Conservation (phyloP, 2,888 invertebrate species). For the Noctua comes region DNA sequence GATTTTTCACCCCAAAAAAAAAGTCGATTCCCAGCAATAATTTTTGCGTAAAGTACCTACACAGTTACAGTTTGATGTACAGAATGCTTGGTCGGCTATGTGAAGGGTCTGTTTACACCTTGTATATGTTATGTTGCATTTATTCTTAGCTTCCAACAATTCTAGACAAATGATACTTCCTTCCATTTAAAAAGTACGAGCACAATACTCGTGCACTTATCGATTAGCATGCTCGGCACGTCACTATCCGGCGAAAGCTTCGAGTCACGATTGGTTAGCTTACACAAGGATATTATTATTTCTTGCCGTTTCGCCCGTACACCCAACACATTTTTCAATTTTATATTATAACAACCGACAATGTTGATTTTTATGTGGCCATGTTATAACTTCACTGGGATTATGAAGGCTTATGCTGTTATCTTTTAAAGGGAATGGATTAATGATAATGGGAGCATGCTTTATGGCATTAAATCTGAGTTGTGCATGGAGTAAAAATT, state of each 20-base stretch:
- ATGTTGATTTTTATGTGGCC: conserved; percentile 58
- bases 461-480: conserved; percentile 1
- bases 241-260: conserved; percentile 79
- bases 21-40: too few species aligned
- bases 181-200: conserved; percentile 15
- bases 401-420: conserved; percentile 35
- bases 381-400: conserved; percentile 44
- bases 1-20: too few species aligned
- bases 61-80: too few species aligned
- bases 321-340: conserved; percentile 75
- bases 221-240: conserved; percentile 41
- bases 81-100: too few species aligned
- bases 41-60: too few species aligned
- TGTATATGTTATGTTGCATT: neutral
- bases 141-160: neutral
- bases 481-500: conserved; percentile 10
- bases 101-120: too few species aligned
- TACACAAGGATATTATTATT: conserved; percentile 85
- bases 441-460: conserved; percentile 26
- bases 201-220: conserved; percentile 50
- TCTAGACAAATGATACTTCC: conserved; percentile 11
- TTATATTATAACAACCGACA: conserved; percentile 68
- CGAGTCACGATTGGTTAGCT: conserved; percentile 87
- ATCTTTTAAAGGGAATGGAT: conserved; percentile 26
- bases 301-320: conserved; percentile 77